Evolutionary conservation across 2,888 invertebrate genomes (phyloP), one percentile per base, ranked within the genome.

Genomic region (Encarsia formosa): DNA sequence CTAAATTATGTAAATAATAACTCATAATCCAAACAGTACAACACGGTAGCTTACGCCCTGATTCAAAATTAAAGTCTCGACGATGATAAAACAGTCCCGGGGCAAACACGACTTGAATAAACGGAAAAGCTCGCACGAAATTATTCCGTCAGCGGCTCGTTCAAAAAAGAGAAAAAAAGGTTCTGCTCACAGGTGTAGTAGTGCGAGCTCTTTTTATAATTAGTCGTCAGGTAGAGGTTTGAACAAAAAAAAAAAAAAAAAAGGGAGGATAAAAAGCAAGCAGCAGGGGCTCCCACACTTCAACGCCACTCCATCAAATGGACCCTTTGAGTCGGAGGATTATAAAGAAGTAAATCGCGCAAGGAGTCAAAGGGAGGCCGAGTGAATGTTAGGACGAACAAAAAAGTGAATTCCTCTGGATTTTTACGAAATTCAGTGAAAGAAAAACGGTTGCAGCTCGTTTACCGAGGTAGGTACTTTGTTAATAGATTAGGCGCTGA

Each of bases 171-270:
- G 22, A 39, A 15, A 22, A 22, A 5, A 13, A 24, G 23, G 20
- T 19, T 15, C 8, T 5, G 41, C 26, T 26, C 41, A 11, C 41
- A 41, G 41, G 41, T 34, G 15, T 22, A 24, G 34, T 6, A 13
- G 16, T 16, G 23, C 15, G 38, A 19, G 39, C 39, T 50, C 35
- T 40, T 42, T 45, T 45, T 20, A 23, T 50, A 44, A 50, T 50
- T 45, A 50, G 44, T 34, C 34, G 34, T 24, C 34, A 18, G 41
- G 20, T 41, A 35, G 34, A n/a, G n/a, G n/a, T 35, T 35, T 35
- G 26, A 50, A 26, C 43, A 22, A 38, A 39, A 39, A 32, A 32
- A 34, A 23, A n/a, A 3, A 2, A 3, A 3, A n/a, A 34, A 15
- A 18, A 15, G 34, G 34, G 34, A 34, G 15, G 6, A 15, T 9